These are phyloP conservation scores for Antitype chi DNA, from an alignment of 2,888 invertebrate genomes.

Conservation along the genomic window DNA sequence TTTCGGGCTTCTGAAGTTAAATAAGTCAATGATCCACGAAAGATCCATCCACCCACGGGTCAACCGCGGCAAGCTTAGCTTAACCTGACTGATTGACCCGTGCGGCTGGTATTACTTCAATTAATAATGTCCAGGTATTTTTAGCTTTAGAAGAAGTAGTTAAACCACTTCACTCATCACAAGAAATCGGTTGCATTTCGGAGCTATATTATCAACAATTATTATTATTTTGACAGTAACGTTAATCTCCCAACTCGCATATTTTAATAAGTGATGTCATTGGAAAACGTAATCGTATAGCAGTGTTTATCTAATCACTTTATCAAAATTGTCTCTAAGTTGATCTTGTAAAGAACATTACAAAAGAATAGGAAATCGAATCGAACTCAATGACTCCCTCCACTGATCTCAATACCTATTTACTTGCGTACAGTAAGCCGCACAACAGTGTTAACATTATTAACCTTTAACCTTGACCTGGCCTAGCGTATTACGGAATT, in stretches of 20 bases:
- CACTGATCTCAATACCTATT: slow-evolving; percentile 11
- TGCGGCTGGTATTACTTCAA: too few species aligned
- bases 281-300: slow-evolving; percentile 22
- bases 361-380: slow-evolving; percentile 21
- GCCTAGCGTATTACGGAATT: not conserved
- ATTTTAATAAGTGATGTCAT: slow-evolving; percentile 29
- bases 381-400: not conserved
- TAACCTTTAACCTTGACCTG: not conserved
- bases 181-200: slow-evolving; percentile 19
- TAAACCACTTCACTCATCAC: not conserved
- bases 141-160: not conserved
- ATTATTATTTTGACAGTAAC: slow-evolving; percentile 9
- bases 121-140: not conserved
- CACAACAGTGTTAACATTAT: too few species aligned
- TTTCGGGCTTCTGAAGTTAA: too few species aligned
- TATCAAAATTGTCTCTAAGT: slow-evolving; percentile 23
- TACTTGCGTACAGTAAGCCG: not conserved
- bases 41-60: too few species aligned
- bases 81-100: too few species aligned
- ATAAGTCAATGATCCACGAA: too few species aligned
- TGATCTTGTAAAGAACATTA: slow-evolving; percentile 30
- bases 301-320: slow-evolving; percentile 53
- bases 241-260: slow-evolving; percentile 1
- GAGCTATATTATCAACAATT: slow-evolving; percentile 15
- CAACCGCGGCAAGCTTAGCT: too few species aligned